Conservation (phyloP, 1,140 invertebrate genomes). For the Pogonomyrmex californicus region DNA sequence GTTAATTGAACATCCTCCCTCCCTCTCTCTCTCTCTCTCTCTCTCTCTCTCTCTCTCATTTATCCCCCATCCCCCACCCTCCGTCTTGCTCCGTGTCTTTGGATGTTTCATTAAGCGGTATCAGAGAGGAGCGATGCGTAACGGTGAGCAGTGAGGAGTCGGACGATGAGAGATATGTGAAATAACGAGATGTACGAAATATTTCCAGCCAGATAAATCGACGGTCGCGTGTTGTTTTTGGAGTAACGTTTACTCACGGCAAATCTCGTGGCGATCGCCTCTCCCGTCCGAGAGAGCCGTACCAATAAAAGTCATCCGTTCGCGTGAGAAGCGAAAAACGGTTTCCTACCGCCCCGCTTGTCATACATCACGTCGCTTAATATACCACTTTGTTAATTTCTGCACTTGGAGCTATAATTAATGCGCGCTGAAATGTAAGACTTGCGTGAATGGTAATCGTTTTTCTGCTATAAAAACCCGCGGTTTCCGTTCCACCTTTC, state of each 20-base stretch:
- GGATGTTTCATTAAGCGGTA: neutral
- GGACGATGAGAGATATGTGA: neutral
- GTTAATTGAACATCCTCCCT: neutral
- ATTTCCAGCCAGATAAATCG: neutral
- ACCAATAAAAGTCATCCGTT: constrained; percentile 37
- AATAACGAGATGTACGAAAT: neutral
- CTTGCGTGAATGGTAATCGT: constrained; percentile 62
- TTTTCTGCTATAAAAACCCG: constrained; percentile 62
- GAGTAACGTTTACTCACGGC: neutral
- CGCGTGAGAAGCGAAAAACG: constrained; percentile 48
- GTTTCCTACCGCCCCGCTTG: constrained; percentile 24
- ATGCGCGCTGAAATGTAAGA: constrained; percentile 60
- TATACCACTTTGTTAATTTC: constrained; percentile 61
- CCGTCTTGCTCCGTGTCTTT: too few relatives aligned
- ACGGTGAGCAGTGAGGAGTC: neutral
- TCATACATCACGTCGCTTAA: constrained; percentile 56
- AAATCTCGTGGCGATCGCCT: neutral
- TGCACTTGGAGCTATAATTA: constrained; percentile 46
- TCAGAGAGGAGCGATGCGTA: neutral
- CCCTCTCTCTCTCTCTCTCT: too few relatives aligned
- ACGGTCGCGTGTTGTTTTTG: constrained; percentile 8
- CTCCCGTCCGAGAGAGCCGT: neutral
- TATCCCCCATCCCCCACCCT: neutral
- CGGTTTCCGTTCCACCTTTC: constrained; percentile 55
- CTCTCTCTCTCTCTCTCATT: neutral